phyloP scores from a whole-genome alignment of 2,888 invertebrate genomes.

The Phaedon cochleariae region DNA sequence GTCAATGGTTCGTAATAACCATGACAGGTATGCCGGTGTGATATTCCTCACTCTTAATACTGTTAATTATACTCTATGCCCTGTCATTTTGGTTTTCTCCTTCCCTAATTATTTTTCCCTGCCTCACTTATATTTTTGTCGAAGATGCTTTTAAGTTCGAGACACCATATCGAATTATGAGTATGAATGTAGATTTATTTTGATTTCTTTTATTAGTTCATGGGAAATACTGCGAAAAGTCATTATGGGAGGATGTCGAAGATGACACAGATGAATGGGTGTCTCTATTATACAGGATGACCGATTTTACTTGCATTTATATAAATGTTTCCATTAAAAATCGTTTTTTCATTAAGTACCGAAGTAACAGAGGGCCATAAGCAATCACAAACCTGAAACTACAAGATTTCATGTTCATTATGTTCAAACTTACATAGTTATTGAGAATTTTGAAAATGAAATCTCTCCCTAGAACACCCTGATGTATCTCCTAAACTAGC shows the following conservation, averaged over 20 bases:
- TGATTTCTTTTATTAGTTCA: slow-evolving; percentile 21
- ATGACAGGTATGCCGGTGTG: slow-evolving; percentile 42
- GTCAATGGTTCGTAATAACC: slow-evolving; percentile 22
- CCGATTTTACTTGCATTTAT: background rate
- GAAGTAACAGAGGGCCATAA: too few species aligned
- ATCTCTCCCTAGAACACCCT: too few species aligned
- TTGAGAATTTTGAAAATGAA: too few species aligned
- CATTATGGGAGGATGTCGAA: slow-evolving; percentile 20
- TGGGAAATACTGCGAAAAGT: slow-evolving; percentile 31
- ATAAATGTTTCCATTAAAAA: background rate
- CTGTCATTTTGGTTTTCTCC: slow-evolving; percentile 43
- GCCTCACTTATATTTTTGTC: slow-evolving; percentile 34
- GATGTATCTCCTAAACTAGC: too few species aligned
- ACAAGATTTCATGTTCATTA: too few species aligned
- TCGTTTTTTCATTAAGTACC: too few species aligned
- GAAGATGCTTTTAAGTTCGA: slow-evolving; percentile 30
- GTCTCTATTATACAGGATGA: background rate
- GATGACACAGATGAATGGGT: slow-evolving; percentile 1
- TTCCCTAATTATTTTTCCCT: slow-evolving; percentile 33
- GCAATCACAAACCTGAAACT: too few species aligned
- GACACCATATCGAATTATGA: slow-evolving; percentile 31
- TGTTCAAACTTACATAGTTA: too few species aligned
- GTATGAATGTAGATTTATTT: slow-evolving; percentile 31
- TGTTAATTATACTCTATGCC: slow-evolving; percentile 48
- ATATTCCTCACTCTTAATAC: slow-evolving; percentile 49